phyloP scores from a whole-genome alignment of 2,888 invertebrate genomes.

The Zygogramma bicolorata region DNA sequence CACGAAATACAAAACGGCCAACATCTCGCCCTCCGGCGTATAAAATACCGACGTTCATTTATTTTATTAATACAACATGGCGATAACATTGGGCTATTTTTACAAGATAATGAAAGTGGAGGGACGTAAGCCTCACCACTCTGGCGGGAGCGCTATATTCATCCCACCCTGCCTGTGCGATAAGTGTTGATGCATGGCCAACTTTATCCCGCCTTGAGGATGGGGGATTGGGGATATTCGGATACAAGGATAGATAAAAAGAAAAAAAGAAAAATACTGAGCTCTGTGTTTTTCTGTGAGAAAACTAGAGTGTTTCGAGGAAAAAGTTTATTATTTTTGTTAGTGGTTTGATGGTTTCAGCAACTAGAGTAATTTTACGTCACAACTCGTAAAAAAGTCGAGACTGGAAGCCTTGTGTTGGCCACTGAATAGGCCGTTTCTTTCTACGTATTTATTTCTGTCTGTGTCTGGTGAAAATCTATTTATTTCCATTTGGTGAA shows the following conservation, averaged over 20 bases:
- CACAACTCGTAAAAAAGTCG: too few species aligned
- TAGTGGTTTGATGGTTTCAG: too few species aligned
- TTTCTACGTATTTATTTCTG: too few species aligned
- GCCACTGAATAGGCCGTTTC: too few species aligned
- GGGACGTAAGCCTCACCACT: slow-evolving; percentile 36
- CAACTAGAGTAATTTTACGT: too few species aligned
- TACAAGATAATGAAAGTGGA: slow-evolving; percentile 48
- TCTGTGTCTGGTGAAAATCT: too few species aligned
- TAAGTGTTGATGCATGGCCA: slow-evolving; percentile 59
- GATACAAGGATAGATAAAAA: slow-evolving; percentile 35
- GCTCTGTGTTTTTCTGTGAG: neutral
- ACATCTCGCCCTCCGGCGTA: slow-evolving; percentile 12
- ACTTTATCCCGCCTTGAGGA: slow-evolving; percentile 39
- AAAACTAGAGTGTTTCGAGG: too few species aligned
- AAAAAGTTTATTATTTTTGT: too few species aligned
- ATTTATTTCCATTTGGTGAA: too few species aligned
- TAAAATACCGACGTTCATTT: slow-evolving; percentile 37
- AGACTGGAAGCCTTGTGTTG: too few species aligned
- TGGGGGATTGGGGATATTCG: slow-evolving; percentile 23
- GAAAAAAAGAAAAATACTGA: slow-evolving; percentile 31
- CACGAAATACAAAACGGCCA: slow-evolving; percentile 19
- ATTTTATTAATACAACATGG: slow-evolving; percentile 44
- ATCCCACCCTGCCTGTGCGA: slow-evolving; percentile 47
- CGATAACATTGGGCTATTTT: slow-evolving; percentile 43
- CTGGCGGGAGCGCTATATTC: slow-evolving; percentile 45